A percentile compares a stretch with the other conserved stretches of the same genome.
Conservation (phyloP, 2,888 invertebrate genomes). For the Mystacides longicornis region DNA sequence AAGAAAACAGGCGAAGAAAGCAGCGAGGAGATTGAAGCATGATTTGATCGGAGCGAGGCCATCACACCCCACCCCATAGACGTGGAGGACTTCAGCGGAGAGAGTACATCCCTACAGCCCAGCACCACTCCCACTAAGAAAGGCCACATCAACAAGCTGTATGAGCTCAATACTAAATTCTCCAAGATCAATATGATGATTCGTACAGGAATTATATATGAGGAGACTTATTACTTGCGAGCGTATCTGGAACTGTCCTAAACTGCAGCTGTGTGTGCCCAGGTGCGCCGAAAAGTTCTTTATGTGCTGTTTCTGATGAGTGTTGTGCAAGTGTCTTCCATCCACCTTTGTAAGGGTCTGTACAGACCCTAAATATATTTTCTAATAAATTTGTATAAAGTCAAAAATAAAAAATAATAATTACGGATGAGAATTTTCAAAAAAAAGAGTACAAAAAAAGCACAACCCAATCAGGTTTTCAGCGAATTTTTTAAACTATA, state of each 20-base stretch:
- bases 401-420: too few relatives aligned
- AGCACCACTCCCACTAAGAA: not conserved
- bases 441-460: too few relatives aligned
- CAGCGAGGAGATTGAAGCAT: slow-evolving; percentile 22
- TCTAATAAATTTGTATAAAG: too few relatives aligned
- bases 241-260: slow-evolving; percentile 45
- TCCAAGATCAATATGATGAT: slow-evolving; percentile 32
- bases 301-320: slow-evolving; percentile 39
- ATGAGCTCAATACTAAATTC: slow-evolving; percentile 26
- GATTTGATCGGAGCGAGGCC: slow-evolving; percentile 25
- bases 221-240: too few relatives aligned
- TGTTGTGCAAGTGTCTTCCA: too few relatives aligned
- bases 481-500: too few relatives aligned
- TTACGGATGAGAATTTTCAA: too few relatives aligned
- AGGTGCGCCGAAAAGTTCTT: slow-evolving; percentile 45
- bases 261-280: slow-evolving; percentile 42
- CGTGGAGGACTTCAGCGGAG: not conserved
- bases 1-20: slow-evolving; percentile 11
- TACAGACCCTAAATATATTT: too few relatives aligned
- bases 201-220: slow-evolving; percentile 34
- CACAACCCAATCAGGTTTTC: too few relatives aligned
- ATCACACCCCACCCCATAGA: slow-evolving; percentile 1
- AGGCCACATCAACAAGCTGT: not conserved
- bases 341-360: too few relatives aligned
- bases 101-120: too few relatives aligned